Percentiles rank a stretch among this genome's conserved stretches.
These are phyloP conservation scores for Ormyrus rosae DNA, from an alignment of 2,888 invertebrate species.

Conservation along the genomic window DNA sequence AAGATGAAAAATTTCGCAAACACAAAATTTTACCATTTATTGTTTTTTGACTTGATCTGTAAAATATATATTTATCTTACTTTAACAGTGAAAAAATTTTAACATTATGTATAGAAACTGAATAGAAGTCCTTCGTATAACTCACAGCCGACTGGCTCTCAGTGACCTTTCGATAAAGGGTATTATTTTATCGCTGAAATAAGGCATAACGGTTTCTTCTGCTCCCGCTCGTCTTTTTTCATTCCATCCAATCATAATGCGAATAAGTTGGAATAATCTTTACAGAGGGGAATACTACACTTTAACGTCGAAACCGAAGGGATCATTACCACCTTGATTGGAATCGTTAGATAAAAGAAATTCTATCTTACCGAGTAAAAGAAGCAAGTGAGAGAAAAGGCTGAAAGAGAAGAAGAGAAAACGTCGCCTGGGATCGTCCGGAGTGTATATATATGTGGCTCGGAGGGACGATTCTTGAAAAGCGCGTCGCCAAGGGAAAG, in stretches of 20 bases:
- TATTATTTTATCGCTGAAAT: conserved; percentile 40
- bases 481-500: conserved; percentile 10
- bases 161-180: neutral
- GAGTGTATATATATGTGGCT: neutral
- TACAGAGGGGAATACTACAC: conserved; percentile 22
- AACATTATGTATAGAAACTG: too few species aligned
- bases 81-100: too few species aligned
- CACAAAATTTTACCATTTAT: too few species aligned
- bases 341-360: conserved; percentile 50
- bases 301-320: conserved; percentile 7
- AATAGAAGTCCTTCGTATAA: too few species aligned
- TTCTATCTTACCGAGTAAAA: conserved; percentile 21
- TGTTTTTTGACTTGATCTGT: too few species aligned
- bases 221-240: neutral
- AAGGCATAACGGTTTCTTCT: neutral
- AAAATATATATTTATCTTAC: too few species aligned
- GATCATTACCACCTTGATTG: conserved; percentile 45
- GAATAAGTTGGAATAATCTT: conserved; percentile 42
- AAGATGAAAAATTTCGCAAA: too few species aligned
- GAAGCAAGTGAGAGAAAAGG: neutral
- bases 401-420: neutral
- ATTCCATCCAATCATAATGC: conserved; percentile 24
- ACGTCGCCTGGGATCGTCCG: conserved; percentile 13
- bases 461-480: conserved; percentile 37
- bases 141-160: too few species aligned